A percentile compares a stretch with the other conserved stretches of the same genome.
phyloP scores from a whole-genome alignment of 2,113 vertebrate genomes.

The Austrofundulus limnaeus region DNA sequence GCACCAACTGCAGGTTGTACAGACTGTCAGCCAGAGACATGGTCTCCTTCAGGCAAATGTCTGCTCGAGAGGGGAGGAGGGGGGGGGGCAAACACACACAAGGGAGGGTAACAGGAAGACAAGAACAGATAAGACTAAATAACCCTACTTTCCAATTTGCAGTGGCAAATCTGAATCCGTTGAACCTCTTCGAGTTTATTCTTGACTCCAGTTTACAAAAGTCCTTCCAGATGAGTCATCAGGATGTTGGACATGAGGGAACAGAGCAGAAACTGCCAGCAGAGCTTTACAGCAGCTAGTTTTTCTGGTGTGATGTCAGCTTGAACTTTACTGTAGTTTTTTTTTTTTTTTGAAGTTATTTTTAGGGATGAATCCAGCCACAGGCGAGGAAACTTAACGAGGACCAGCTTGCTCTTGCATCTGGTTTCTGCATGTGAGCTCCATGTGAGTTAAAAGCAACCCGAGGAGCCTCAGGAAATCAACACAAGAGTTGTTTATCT shows the following conservation, averaged over 20 bases:
- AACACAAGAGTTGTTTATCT: conserved; percentile 67
- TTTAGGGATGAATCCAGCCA: conserved; percentile 24
- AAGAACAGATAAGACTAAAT: conserved; percentile 56
- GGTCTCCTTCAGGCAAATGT: conserved; percentile 96
- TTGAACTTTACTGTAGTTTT: conserved; percentile 9
- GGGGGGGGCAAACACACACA: conserved; percentile 57
- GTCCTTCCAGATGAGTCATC: conserved; percentile 43
- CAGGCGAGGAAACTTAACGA: conserved; percentile 11
- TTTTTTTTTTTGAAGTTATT: neutral
- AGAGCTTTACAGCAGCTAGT: conserved; percentile 8
- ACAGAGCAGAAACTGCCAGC: conserved; percentile 4
- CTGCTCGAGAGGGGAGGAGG: conserved; percentile 74
- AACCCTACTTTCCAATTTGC: neutral
- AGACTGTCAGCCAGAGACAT: conserved; percentile 97
- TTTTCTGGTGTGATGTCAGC: conserved; percentile 20
- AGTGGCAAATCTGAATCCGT: conserved; percentile 15
- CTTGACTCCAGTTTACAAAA: conserved; percentile 21
- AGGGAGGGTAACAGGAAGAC: conserved; percentile 49
- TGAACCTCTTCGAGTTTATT: neutral
- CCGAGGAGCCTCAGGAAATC: conserved; percentile 10
- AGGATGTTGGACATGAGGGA: conserved; percentile 13
- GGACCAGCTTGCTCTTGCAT: conserved; percentile 44
- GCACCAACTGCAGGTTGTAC: conserved; percentile 95
- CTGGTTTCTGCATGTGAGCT: conserved; percentile 53
- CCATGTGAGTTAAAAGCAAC: conserved; percentile 29